Conservation (phyloP, 2,888 invertebrate genomes). For the Morinoia aosen region DNA sequence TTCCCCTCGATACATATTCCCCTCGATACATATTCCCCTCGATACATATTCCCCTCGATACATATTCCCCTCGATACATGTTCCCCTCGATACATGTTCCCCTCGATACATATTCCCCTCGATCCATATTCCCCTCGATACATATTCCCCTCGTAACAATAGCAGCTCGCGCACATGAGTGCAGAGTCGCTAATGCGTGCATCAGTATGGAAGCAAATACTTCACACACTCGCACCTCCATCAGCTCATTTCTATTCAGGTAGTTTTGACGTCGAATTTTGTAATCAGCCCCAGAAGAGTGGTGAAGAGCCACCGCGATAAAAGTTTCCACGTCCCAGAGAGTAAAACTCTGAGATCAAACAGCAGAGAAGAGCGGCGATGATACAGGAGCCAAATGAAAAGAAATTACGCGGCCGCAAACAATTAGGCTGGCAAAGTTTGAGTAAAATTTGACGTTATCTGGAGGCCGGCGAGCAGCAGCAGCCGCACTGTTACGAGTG, state of each 20-base stretch:
- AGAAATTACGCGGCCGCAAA: conserved; percentile 1
- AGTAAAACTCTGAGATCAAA: background rate
- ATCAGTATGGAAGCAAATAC: background rate
- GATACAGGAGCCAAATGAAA: background rate
- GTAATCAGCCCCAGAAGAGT: background rate
- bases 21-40: too few species aligned
- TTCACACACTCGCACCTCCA: background rate
- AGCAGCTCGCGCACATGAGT: background rate
- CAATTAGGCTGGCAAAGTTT: conserved; percentile 29
- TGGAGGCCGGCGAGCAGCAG: conserved; percentile 13
- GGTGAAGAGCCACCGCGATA: background rate
- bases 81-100: too few species aligned
- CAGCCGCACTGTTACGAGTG: conserved; percentile 21
- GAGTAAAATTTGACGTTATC: conserved; percentile 36
- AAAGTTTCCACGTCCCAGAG: background rate
- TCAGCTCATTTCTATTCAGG: background rate
- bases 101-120: too few species aligned
- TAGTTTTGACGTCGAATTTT: background rate
- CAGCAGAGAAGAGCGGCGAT: background rate
- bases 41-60: too few species aligned
- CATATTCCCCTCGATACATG: too few species aligned
- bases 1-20: too few species aligned
- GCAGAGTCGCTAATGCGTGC: background rate
- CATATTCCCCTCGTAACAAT: background rate
- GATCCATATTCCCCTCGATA: too few species aligned